Evolutionary conservation across 2,888 invertebrate species (phyloP).

Genomic region (Ferrisia virgata): DNA sequence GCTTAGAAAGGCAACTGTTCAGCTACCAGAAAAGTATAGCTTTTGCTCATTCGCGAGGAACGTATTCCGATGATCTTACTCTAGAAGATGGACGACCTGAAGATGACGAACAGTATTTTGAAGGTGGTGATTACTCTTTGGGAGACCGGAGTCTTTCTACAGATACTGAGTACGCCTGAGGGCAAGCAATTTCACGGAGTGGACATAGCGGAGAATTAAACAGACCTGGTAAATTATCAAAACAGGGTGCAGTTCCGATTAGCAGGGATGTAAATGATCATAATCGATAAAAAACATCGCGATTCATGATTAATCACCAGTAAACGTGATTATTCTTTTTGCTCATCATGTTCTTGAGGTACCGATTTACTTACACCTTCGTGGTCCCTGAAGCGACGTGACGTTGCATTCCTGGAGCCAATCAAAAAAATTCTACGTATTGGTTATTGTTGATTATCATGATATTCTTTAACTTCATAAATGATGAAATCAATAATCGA

Average conservation of each 20-base stretch:
- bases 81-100: slow-evolving; percentile 52
- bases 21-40: slow-evolving; percentile 78
- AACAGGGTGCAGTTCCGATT: neutral
- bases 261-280: too few relatives aligned
- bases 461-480: too few relatives aligned
- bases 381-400: too few relatives aligned
- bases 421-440: too few relatives aligned
- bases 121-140: slow-evolving; percentile 53
- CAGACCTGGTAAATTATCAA: neutral
- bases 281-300: too few relatives aligned
- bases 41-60: slow-evolving; percentile 64
- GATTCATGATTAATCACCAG: too few relatives aligned
- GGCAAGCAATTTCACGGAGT: slow-evolving; percentile 47
- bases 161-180: slow-evolving; percentile 72
- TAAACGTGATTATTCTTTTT: too few relatives aligned
- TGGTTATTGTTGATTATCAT: too few relatives aligned
- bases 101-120: slow-evolving; percentile 52
- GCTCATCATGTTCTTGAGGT: too few relatives aligned
- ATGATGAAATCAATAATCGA: too few relatives aligned
- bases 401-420: too few relatives aligned
- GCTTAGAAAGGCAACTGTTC: slow-evolving; percentile 75
- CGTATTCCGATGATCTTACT: slow-evolving; percentile 55
- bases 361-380: too few relatives aligned
- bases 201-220: slow-evolving; percentile 38
- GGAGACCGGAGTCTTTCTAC: slow-evolving; percentile 63